Conservation (phyloP, 23 tunicate species). For the Trididemnum miniatum region DNA sequence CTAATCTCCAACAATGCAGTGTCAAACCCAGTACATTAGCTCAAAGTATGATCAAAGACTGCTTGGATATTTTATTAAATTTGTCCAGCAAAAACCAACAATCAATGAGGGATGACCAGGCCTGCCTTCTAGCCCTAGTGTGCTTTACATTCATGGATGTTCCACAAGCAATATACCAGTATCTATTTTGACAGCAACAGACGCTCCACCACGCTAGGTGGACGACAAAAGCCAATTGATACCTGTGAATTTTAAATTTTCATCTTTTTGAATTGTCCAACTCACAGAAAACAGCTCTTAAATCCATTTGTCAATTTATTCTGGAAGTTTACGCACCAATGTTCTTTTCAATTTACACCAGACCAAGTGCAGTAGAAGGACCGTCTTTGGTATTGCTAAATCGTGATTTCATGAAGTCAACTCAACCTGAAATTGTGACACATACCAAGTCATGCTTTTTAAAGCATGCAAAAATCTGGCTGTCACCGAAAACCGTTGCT, state of each 20-base stretch:
- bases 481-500: constrained; percentile 8
- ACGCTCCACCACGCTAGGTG: constrained; percentile 18
- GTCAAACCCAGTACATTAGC: constrained; percentile 7
- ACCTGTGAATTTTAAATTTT: not conserved
- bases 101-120: constrained; percentile 11
- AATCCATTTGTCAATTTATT: not conserved
- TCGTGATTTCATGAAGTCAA: constrained; percentile 6
- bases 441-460: constrained; percentile 2
- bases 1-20: not conserved
- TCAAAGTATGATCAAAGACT: constrained; percentile 1
- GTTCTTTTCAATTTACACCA: constrained; percentile 20
- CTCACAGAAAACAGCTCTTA: constrained; percentile 3
- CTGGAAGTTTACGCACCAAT: not conserved
- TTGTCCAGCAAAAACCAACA: constrained; percentile 1
- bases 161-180: not conserved
- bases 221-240: not conserved
- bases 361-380: constrained; percentile 19
- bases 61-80: constrained; percentile 7
- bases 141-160: constrained; percentile 10
- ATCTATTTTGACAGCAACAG: not conserved
- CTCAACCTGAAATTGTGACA: constrained; percentile 10
- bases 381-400: constrained; percentile 3
- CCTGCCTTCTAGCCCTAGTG: constrained; percentile 4
- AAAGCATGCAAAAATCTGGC: constrained; percentile 1
- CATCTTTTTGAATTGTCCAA: not conserved